These are phyloP conservation scores for Acrobasis consociella DNA, from an alignment of 2,888 invertebrate species.

Conservation along the genomic window DNA sequence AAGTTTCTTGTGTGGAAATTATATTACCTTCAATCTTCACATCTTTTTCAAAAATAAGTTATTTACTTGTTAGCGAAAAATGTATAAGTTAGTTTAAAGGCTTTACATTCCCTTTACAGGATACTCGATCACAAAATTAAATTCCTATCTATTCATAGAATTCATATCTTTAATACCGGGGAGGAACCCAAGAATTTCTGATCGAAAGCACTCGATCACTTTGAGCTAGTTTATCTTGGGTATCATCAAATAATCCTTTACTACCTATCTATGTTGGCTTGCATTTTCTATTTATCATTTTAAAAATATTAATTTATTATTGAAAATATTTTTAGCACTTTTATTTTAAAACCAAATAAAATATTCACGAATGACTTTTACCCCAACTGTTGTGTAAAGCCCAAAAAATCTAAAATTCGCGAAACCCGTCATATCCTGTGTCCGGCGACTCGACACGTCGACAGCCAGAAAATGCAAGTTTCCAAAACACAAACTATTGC, in stretches of 20 bases:
- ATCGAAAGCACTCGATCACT: slow-evolving; percentile 17
- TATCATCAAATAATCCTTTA: slow-evolving; percentile 13
- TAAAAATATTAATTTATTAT: too few relatives aligned
- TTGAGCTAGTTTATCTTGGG: slow-evolving; percentile 14
- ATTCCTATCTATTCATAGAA: slow-evolving; percentile 22
- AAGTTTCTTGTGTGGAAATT: not conserved
- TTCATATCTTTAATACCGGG: slow-evolving; percentile 9
- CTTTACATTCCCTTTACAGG: not conserved
- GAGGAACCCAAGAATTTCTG: slow-evolving; percentile 18
- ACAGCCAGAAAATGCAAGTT: not conserved
- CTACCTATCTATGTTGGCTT: not conserved
- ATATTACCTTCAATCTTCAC: not conserved
- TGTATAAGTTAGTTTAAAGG: not conserved
- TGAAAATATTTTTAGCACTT: not conserved
- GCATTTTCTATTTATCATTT: not conserved
- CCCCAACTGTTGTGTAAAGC: not conserved
- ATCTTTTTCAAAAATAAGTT: not conserved
- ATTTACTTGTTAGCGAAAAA: not conserved
- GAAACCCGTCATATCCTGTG: not conserved
- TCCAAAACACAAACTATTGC: too few relatives aligned
- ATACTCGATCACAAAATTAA: slow-evolving; percentile 12
- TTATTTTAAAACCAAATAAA: not conserved
- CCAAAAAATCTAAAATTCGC: not conserved
- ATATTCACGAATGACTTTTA: not conserved
- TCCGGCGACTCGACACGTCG: not conserved